Conservation (phyloP, 2,888 invertebrate genomes). For the Dendrolimus pini region DNA sequence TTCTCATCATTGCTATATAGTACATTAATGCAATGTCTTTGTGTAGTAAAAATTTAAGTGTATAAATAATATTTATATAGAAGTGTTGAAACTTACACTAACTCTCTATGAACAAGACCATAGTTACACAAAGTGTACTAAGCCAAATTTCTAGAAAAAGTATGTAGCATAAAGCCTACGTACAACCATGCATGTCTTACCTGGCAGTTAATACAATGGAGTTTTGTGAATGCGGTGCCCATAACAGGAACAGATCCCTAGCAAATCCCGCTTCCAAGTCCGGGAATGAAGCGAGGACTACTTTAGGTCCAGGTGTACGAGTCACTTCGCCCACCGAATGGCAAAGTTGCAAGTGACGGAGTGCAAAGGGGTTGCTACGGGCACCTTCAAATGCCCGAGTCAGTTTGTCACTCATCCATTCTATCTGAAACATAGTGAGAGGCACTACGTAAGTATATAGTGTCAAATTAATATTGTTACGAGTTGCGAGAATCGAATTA, state of each 20-base stretch:
- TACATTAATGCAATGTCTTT: too few species aligned
- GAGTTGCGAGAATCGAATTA: too few species aligned
- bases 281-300: slow-evolving; percentile 95
- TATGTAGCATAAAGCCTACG: too few species aligned
- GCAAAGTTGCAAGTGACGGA: slow-evolving; percentile 94
- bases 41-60: too few species aligned
- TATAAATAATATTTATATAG: too few species aligned
- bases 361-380: slow-evolving; percentile 96
- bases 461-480: too few species aligned
- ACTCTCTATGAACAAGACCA: too few species aligned
- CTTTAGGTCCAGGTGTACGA: slow-evolving; percentile 85
- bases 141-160: too few species aligned
- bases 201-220: slow-evolving; percentile 95
- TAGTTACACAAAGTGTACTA: too few species aligned
- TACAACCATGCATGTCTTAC: slow-evolving; percentile 38
- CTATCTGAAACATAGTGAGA: slow-evolving; percentile 79
- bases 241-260: slow-evolving; percentile 94
- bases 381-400: slow-evolving; percentile 95
- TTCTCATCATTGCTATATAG: too few species aligned
- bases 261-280: slow-evolving; percentile 98
- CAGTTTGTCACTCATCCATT: slow-evolving; percentile 99
- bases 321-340: slow-evolving; percentile 92
- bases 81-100: too few species aligned
- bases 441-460: not conserved
- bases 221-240: slow-evolving; percentile 95